phyloP scores from a whole-genome alignment of 2,888 invertebrate species.

The Eurois occulta region DNA sequence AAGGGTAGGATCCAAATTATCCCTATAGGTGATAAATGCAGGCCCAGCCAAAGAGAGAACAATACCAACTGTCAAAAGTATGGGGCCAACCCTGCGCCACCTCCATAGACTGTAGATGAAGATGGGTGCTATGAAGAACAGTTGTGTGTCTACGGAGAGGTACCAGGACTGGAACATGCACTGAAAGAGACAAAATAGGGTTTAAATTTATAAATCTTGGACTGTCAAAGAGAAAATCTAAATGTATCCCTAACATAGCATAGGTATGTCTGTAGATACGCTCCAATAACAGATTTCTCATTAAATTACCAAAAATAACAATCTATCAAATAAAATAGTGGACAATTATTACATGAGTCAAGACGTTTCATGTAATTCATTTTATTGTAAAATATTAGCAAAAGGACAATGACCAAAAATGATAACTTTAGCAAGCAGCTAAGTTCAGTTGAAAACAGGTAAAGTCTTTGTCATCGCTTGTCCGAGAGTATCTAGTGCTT shows the following conservation, averaged over 20 bases:
- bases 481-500: conserved; percentile 25
- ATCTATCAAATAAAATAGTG: too few species aligned
- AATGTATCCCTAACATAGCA: not conserved
- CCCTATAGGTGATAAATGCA: conserved; percentile 90
- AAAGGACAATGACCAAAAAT: conserved; percentile 1
- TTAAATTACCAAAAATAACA: too few species aligned
- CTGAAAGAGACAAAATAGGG: conserved; percentile 83
- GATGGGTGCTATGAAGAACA: conserved; percentile 92
- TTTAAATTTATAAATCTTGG: not conserved
- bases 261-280: too few species aligned
- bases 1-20: conserved; percentile 92
- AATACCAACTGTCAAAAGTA: conserved; percentile 87
- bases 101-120: conserved; percentile 93
- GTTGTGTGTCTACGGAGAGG: conserved; percentile 91
- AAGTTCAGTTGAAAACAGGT: conserved; percentile 36
- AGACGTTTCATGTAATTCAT: not conserved
- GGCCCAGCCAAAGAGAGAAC: conserved; percentile 89
- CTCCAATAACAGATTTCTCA: too few species aligned
- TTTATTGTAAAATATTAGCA: not conserved
- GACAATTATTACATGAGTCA: too few species aligned
- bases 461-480: conserved; percentile 39
- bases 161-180: conserved; percentile 95
- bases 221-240: not conserved
- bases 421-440: conserved; percentile 20
- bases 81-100: conserved; percentile 90